A percentile compares a stretch with the other conserved stretches of the same genome.
Evolutionary conservation across 2,113 vertebrate species (phyloP).

Genomic region (Myotis davidii): DNA sequence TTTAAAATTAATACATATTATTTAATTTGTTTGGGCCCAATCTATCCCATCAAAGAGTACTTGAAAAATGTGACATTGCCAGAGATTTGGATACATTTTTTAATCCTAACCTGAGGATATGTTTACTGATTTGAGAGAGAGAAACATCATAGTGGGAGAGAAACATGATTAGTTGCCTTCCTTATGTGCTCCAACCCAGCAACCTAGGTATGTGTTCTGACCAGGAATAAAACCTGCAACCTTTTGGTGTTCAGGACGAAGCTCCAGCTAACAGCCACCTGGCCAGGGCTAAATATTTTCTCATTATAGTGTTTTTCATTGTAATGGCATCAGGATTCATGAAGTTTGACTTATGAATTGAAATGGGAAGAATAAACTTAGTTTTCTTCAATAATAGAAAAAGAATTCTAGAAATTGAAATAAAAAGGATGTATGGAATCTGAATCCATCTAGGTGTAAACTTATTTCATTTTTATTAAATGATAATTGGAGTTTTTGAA

Average conservation of each 20-base stretch:
- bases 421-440: neutral
- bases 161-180: too few relatives aligned
- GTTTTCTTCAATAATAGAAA: neutral
- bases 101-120: too few relatives aligned
- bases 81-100: neutral
- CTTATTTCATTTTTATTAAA: conserved; percentile 36
- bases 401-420: conserved; percentile 52
- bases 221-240: too few relatives aligned
- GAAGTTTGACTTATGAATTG: conserved; percentile 16
- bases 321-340: neutral
- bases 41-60: neutral
- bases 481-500: neutral
- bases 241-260: too few relatives aligned
- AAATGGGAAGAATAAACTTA: conserved; percentile 27
- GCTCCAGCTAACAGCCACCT: too few relatives aligned
- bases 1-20: neutral
- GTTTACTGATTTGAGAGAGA: too few relatives aligned
- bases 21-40: neutral
- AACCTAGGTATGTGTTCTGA: too few relatives aligned
- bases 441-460: neutral
- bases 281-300: neutral
- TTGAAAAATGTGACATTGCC: neutral
- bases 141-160: too few relatives aligned
- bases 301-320: neutral
- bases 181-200: too few relatives aligned